Evolutionary conservation across 2,888 invertebrate species (phyloP), one percentile per base, ranked within the genome.

Genomic region (Andrena camellia): DNA sequence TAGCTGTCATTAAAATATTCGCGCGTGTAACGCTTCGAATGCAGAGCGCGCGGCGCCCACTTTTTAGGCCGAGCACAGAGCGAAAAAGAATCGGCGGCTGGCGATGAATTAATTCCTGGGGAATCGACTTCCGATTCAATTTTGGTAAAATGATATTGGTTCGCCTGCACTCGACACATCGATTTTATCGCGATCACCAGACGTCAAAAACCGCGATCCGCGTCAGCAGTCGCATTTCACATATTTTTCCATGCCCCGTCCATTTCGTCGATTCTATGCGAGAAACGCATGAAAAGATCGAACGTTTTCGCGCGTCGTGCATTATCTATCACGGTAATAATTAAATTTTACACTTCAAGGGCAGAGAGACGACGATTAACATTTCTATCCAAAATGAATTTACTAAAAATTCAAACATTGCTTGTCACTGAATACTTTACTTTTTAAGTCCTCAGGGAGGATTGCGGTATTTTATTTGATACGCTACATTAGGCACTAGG

Each of bases 61-160:
- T 29, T 63, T 54, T 76, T 57, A 54, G 13, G 17, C 62, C n/a
- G 2, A 23, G 10, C 26, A 20, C 5, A n/a, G 33, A 48, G 57
- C 10, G 50, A 35, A 26, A 50, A 5, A 64, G 26, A 23, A n/a
- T 48, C n/a, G 42, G 26, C 50, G 42, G 20, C 13, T n/a, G 7
- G 7, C 1, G 50, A 68, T 33, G 63, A 70, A 72, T 76, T 70
- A 63, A 83, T 75, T 69, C 62, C 54, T 5, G 13, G 35, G 33
- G 54, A 57, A 78, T 86, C 70, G 68, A 83, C 63, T 77, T 76
- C 71, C 86, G 67, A 33, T 74, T 77, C 71, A 76, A 79, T 77
- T 83, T 76, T 72, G 72, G 67, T 72, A 77, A 78, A 79, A 76
- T 74, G 77, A 77, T 86, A 79, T 83, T 64, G 83, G 74, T 69